Conservation (phyloP, 2,113 vertebrate species). For the Laticauda laticaudata region DNA sequence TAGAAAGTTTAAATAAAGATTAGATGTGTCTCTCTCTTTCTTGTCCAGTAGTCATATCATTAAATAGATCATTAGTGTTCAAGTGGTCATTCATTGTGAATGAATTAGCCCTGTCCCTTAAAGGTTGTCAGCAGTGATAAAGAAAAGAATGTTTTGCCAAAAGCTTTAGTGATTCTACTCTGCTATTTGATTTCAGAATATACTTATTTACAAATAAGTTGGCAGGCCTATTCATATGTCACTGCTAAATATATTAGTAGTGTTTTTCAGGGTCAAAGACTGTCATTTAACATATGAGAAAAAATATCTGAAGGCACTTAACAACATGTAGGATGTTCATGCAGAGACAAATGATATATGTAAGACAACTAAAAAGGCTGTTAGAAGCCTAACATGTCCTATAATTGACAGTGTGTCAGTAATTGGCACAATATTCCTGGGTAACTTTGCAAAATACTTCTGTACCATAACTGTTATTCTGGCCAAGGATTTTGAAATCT, state of each 20-base stretch:
- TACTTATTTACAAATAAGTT: slow-evolving; percentile 18
- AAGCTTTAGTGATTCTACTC: slow-evolving; percentile 23
- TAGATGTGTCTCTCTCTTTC: not conserved
- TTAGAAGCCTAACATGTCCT: not conserved
- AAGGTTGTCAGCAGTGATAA: not conserved
- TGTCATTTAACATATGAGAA: not conserved
- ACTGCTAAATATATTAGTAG: slow-evolving; percentile 9
- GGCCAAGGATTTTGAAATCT: not conserved
- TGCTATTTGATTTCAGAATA: slow-evolving; percentile 15
- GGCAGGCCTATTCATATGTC: not conserved
- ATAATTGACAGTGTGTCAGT: not conserved
- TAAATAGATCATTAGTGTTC: slow-evolving; percentile 18
- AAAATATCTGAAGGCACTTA: not conserved
- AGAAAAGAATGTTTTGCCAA: slow-evolving; percentile 20
- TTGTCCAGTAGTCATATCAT: not conserved
- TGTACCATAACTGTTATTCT: not conserved
- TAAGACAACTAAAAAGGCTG: not conserved
- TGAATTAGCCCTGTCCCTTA: slow-evolving; percentile 5
- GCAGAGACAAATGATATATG: slow-evolving; percentile 15
- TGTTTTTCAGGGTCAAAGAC: not conserved
- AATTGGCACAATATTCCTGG: not conserved
- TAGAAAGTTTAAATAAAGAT: not conserved
- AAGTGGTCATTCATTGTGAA: slow-evolving; percentile 10
- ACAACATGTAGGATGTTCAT: slow-evolving; percentile 1
- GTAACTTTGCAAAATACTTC: not conserved